These are phyloP conservation scores for Hipposideros armiger DNA, from an alignment of 2,113 vertebrate genomes.

Conservation along the genomic window DNA sequence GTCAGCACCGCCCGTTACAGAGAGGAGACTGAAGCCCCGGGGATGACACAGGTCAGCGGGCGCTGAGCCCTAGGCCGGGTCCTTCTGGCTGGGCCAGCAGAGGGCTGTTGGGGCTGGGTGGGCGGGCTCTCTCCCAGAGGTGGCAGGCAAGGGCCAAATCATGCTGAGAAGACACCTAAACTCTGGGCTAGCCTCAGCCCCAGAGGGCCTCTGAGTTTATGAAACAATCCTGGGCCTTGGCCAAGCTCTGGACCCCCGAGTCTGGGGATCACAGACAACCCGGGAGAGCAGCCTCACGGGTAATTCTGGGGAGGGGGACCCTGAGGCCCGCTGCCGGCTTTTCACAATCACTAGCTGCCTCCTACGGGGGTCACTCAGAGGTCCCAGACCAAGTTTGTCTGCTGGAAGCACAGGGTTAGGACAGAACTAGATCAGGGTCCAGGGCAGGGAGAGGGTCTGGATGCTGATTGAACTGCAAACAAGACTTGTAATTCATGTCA, in stretches of 20 bases:
- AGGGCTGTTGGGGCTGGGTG: no score
- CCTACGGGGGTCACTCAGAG: background rate
- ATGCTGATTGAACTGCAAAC: background rate
- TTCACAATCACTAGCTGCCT: no score
- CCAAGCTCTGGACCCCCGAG: background rate
- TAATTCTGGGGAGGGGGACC: background rate
- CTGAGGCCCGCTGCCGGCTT: background rate
- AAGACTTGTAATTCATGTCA: background rate
- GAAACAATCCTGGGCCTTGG: background rate
- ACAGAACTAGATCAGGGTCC: background rate
- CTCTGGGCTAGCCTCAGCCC: background rate
- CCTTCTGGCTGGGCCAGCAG: no score
- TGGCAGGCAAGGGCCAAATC: rapidly evolving
- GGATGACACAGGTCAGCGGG: background rate
- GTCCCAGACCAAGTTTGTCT: background rate
- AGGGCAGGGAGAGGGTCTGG: background rate
- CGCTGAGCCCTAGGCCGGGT: background rate
- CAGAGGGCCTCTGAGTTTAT: background rate
- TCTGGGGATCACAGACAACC: background rate
- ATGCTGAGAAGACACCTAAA: no score
- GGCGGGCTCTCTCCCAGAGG: background rate
- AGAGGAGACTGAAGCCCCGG: background rate
- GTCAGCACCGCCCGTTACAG: rapidly evolving
- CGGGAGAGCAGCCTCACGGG: background rate
- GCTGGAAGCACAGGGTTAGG: background rate